Evolutionary conservation across 1,140 invertebrate species (phyloP).

Genomic region (roundworm (Caenorhabditis elegans)): WBcel235 BX284603.4:12496501-12497000

Average conservation of each 20-base stretch:
- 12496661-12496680: background rate
- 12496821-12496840: background rate
- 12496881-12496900: background rate
- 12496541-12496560: too few species aligned
- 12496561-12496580: too few species aligned
- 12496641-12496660: too few species aligned
- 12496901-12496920: background rate
- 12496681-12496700: background rate
- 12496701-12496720: background rate
- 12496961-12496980: conserved; percentile 10
- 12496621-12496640: too few species aligned
- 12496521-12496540: too few species aligned
- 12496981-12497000: background rate
- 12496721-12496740: background rate
- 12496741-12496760: background rate
- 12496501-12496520: too few species aligned
- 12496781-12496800: background rate
- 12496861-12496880: background rate
- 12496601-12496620: too few species aligned
- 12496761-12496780: background rate
- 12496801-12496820: background rate
- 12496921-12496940: background rate
- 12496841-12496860: background rate
- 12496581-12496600: too few species aligned
- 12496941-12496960: background rate